Evolutionary conservation across 1,140 invertebrate genomes (phyloP), one percentile per base, ranked within the genome.

Genomic region (Charaxes varanes): DNA sequence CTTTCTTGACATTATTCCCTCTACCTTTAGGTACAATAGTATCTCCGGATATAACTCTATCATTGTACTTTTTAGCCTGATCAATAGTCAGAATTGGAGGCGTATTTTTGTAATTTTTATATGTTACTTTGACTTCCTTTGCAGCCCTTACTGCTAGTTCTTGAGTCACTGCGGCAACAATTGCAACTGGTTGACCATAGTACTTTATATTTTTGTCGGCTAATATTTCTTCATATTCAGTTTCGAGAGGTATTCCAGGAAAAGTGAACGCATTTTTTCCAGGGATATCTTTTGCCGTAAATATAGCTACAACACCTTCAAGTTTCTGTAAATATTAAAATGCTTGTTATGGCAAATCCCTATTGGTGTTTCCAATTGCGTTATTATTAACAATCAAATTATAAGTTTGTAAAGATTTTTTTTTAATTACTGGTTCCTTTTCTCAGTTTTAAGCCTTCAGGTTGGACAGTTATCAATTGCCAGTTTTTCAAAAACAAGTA

Each of bases 141-240:
- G 89, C 88, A 3, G 89, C 90, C 6, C 86, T 78, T 2, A 88
- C 80, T 2, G 92, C 92, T 26, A 88, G 52, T 10, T 84, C 74
- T 46, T 90, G 83, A 19, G 80, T 88, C 16, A 85, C 61, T 0
- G 92, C 93, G 0, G 91, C 88, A 0, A 95, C 73, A 3, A 95
- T 76, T 0, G 92, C 94, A 2, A 94, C 62, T 0, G 92, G 88
- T 68, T 95, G 93, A 1, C 91, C 91, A 26, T 90, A 89, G 60
- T 87, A 92, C 13, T 82, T 60, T 0, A 94, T 86, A 3, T 67
- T 66, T 1, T 62, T 67, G 15, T 66, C 60, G 18, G 84, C 87
- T 28, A 89, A 78, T 23, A 88, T 83, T 53, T 87, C 84, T 71
- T 88, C 86, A 18, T 86, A 70, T 41, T 84, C 77, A 2, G 37